Evolutionary conservation across 2,888 invertebrate species (phyloP), one percentile per base, ranked within the genome.

Genomic region (Andrena praecox): DNA sequence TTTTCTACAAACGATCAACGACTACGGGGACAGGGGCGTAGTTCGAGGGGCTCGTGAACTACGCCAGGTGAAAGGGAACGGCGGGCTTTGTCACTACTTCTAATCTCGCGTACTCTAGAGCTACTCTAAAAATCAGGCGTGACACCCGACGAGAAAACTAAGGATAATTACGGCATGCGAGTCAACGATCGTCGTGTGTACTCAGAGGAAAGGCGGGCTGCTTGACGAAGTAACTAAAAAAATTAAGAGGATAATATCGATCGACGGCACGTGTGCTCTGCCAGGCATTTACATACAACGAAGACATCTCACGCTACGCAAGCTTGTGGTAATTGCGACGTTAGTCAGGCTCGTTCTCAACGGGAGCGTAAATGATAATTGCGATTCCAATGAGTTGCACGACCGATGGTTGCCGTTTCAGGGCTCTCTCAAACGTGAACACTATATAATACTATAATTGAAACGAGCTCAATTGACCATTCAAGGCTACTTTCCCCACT

Each of bases 41-140:
- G 7, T 42, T 20, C 16, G 20, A 27, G 48, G n/a, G 35, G 6
- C 10, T 60, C 60, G 42, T 62, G 59, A 77, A 66, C 79, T 87
- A 84, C 84, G 75, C 59, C 77, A 64, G 70, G 68, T 62, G 60
- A 68, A 83, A 63, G 62, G 24, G 20, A 27, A 12, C 2, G 27
- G 68, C 78, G 54, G 79, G 20, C 24, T 8, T 66, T 87, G 78
- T 85, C 72, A 70, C 80, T 48, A 84, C 80, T 75, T 79, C 71
- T 85, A 86, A 71, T 78, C 66, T 75, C 78, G 87, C 81, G 79
- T 78, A 77, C 82, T 52, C 62, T 80, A 42, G 63, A 82, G 63
- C 89, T 89, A 89, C 85, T 86, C 69, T 77, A 72, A 27, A 84
- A 89, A 82, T 89, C 89, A 87, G 89, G 89, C 85, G 72, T 85